Evolutionary conservation across 1,140 invertebrate species (phyloP).

Genomic region (Sitodiplosis mosellana): DNA sequence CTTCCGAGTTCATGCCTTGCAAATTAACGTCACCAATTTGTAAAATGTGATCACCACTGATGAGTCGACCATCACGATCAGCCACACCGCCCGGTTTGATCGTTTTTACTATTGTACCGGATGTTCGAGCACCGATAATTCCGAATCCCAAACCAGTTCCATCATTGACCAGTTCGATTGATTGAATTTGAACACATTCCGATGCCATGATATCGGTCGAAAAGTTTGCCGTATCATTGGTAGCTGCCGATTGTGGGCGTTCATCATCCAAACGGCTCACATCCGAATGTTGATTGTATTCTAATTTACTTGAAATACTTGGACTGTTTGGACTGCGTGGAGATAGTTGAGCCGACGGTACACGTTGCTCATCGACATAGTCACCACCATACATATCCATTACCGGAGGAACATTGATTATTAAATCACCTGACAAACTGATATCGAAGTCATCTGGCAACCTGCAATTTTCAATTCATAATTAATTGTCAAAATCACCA

Average conservation of each 20-base stretch:
- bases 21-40: slow-evolving; percentile 77
- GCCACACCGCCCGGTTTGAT: slow-evolving; percentile 89
- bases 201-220: slow-evolving; percentile 62
- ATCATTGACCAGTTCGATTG: slow-evolving; percentile 88
- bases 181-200: slow-evolving; percentile 92
- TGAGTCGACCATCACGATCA: slow-evolving; percentile 79
- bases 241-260: slow-evolving; percentile 43
- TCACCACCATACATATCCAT: slow-evolving; percentile 28
- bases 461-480: too few species aligned
- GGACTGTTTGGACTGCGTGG: slow-evolving; percentile 26
- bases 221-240: slow-evolving; percentile 53
- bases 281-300: not conserved
- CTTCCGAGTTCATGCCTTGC: slow-evolving; percentile 89
- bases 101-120: slow-evolving; percentile 94
- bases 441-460: slow-evolving; percentile 84
- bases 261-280: slow-evolving; percentile 20
- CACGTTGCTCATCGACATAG: slow-evolving; percentile 34
- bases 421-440: slow-evolving; percentile 32
- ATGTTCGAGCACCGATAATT: slow-evolving; percentile 84
- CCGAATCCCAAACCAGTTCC: slow-evolving; percentile 92
- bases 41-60: slow-evolving; percentile 90
- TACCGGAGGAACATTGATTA: slow-evolving; percentile 33
- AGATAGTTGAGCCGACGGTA: slow-evolving; percentile 35
- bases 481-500: too few species aligned
- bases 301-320: slow-evolving; percentile 5